Evolutionary conservation across 2,113 vertebrate genomes (phyloP).

Genomic region (Brachypteracias leptosomus): DNA sequence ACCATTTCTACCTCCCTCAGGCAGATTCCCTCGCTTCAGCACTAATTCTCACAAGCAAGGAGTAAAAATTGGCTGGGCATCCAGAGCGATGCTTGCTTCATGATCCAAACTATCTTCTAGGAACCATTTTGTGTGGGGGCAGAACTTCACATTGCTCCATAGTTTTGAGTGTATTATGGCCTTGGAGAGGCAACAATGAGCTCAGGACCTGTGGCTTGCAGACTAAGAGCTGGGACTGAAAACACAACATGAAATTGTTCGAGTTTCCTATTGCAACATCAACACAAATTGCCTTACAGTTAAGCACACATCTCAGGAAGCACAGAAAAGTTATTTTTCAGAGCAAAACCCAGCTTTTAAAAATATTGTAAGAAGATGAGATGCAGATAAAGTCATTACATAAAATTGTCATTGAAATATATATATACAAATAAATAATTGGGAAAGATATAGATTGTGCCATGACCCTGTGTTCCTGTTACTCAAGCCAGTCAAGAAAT

Average conservation of each 20-base stretch:
- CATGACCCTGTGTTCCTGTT: neutral
- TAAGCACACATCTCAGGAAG: neutral
- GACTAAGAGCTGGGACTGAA: neutral
- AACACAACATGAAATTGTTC: neutral
- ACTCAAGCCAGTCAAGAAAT: neutral
- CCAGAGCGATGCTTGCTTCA: neutral
- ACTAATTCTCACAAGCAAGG: neutral
- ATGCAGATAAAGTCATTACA: neutral
- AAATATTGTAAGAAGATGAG: neutral
- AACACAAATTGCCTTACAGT: neutral
- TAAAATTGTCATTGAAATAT: neutral
- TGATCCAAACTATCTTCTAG: neutral
- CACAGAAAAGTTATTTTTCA: neutral
- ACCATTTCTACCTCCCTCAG: neutral
- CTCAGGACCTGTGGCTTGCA: neutral
- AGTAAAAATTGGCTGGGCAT: neutral
- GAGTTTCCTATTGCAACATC: neutral
- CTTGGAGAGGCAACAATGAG: neutral
- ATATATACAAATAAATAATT: neutral
- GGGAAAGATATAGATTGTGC: neutral
- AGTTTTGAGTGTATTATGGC: neutral
- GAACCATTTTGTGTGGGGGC: neutral
- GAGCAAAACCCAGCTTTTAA: neutral
- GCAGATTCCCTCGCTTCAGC: neutral
- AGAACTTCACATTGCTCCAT: neutral